Conservation (phyloP, 1,140 invertebrate genomes). For the Drosophila paulistorum region DNA sequence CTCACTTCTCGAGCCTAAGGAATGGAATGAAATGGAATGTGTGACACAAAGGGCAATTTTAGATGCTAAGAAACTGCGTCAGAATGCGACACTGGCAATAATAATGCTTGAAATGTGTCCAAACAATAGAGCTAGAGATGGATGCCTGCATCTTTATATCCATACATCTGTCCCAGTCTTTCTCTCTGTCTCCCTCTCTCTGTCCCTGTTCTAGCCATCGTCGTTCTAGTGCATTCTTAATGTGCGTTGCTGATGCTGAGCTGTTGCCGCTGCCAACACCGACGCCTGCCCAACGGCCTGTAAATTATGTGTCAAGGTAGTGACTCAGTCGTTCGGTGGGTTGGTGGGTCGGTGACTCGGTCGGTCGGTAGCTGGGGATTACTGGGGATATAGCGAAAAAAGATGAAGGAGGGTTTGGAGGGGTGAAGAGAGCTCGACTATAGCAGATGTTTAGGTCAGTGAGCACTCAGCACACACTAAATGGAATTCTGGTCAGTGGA, state of each 20-base stretch:
- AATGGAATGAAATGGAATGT: conserved; percentile 27
- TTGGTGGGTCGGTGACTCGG: too few relatives aligned
- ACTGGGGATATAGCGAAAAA: conserved; percentile 1
- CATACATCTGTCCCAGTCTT: background rate
- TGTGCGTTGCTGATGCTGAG: conserved; percentile 44
- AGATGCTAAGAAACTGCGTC: conserved; percentile 58
- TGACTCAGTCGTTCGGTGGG: conserved; percentile 8
- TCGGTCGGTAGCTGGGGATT: background rate
- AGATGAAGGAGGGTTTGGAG: background rate
- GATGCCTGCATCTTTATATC: background rate
- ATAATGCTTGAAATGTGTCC: conserved; percentile 26
- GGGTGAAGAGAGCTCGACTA: background rate
- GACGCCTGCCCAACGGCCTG: conserved; percentile 63
- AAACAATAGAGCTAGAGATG: conserved; percentile 2
- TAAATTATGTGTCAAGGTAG: conserved; percentile 74
- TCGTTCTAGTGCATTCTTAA: conserved; percentile 65
- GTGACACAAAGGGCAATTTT: conserved; percentile 20
- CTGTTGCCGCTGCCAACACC: background rate
- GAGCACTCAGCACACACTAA: conserved; percentile 5
- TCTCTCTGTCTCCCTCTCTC: background rate
- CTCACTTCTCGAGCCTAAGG: conserved; percentile 28
- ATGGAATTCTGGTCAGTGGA: conserved; percentile 11
- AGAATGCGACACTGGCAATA: conserved; percentile 58
- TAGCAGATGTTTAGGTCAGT: conserved; percentile 12
- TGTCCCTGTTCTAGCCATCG: conserved; percentile 16